A percentile compares a stretch with the other conserved stretches of the same genome.
These are phyloP conservation scores for Plectropomus leopardus DNA, from an alignment of 2,113 vertebrate genomes.

Conservation along the genomic window DNA sequence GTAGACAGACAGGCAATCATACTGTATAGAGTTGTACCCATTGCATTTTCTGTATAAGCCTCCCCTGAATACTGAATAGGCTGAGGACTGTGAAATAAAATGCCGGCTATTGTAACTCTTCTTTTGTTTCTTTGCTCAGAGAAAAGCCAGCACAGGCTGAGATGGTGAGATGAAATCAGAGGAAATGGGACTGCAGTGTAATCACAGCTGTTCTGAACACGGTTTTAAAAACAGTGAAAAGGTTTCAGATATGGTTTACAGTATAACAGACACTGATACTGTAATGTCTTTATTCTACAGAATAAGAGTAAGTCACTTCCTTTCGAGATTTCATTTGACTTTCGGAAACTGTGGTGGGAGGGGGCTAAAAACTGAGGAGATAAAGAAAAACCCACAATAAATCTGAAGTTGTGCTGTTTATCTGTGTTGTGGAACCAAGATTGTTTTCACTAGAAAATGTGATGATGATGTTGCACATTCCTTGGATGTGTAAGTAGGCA, in stretches of 20 bases:
- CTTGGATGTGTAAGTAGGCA: neutral
- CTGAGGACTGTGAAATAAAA: slow-evolving; percentile 57
- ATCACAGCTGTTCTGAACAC: slow-evolving; percentile 37
- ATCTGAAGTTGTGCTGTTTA: neutral
- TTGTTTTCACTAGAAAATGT: neutral
- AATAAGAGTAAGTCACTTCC: neutral
- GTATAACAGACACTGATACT: slow-evolving; percentile 2
- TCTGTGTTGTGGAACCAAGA: neutral
- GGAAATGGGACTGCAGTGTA: slow-evolving; percentile 22
- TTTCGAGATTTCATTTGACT: neutral
- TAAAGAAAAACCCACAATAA: neutral
- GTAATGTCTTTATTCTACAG: neutral
- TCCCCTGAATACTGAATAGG: slow-evolving; percentile 61
- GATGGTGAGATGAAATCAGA: slow-evolving; percentile 53
- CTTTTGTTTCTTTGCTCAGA: slow-evolving; percentile 62
- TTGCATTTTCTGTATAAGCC: slow-evolving; percentile 52
- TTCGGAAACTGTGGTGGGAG: neutral
- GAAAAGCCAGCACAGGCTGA: slow-evolving; percentile 27
- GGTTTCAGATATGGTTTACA: slow-evolving; percentile 4
- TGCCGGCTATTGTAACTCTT: slow-evolving; percentile 35
- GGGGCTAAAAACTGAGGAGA: neutral
- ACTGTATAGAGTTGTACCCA: slow-evolving; percentile 42
- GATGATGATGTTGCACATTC: neutral
- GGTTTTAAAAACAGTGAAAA: slow-evolving; percentile 18
- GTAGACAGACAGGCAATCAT: slow-evolving; percentile 59